These are phyloP conservation scores for Parnassius smintheus DNA, from an alignment of 2,888 invertebrate species.

Conservation along the genomic window DNA sequence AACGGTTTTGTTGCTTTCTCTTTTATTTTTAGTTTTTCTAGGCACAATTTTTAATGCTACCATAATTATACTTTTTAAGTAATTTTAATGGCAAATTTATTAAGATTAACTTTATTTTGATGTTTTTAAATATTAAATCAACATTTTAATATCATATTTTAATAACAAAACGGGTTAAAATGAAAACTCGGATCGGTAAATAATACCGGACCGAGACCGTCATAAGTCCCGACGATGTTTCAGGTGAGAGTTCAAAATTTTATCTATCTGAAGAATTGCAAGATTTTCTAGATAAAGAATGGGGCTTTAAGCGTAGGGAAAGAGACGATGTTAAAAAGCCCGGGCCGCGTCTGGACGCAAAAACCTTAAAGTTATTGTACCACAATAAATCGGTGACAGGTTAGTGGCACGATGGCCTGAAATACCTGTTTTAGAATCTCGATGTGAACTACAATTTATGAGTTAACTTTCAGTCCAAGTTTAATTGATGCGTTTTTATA, in stretches of 20 bases:
- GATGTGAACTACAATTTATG: constrained; percentile 58
- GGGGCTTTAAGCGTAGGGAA: constrained; percentile 93
- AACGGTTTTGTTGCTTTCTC: constrained; percentile 55
- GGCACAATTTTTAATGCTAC: constrained; percentile 26
- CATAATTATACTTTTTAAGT: background rate
- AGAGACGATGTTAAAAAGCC: constrained; percentile 96
- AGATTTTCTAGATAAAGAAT: constrained; percentile 83
- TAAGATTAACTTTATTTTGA: background rate
- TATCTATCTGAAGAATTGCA: constrained; percentile 76
- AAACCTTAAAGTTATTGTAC: constrained; percentile 79
- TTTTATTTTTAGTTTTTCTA: constrained; percentile 30
- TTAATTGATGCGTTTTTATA: constrained; percentile 40
- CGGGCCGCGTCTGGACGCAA: constrained; percentile 90
- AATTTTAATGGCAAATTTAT: background rate
- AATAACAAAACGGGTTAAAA: constrained; percentile 16
- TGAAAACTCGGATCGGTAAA: constrained; percentile 38
- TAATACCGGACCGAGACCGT: constrained; percentile 52
- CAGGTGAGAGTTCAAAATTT: constrained; percentile 77
- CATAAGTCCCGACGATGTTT: constrained; percentile 72
- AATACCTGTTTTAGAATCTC: constrained; percentile 59
- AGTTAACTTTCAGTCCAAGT: constrained; percentile 47
- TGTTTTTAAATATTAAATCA: constrained; percentile 1
- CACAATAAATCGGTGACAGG: constrained; percentile 78
- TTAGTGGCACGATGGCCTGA: constrained; percentile 75
- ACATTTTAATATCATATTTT: constrained; percentile 6